Evolutionary conservation across 2,113 vertebrate genomes (phyloP).

Genomic region (Sapayoa aenigma): DNA sequence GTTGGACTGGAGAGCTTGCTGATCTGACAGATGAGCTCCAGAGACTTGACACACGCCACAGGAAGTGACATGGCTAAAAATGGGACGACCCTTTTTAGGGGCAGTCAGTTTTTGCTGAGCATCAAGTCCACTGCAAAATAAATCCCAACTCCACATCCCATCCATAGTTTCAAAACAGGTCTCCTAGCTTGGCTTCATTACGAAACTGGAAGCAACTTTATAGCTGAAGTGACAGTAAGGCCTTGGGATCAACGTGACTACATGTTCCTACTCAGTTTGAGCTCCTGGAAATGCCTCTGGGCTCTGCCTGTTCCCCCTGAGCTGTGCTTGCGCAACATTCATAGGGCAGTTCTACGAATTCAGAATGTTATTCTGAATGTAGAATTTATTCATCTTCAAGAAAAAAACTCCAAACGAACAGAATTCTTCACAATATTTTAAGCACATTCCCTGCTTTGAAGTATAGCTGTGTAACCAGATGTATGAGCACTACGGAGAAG

Average conservation of each 20-base stretch:
- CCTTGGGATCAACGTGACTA: not conserved
- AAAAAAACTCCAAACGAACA: not conserved
- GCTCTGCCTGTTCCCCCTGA: not conserved
- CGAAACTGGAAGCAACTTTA: not conserved
- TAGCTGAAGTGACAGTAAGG: not conserved
- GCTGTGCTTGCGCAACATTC: not conserved
- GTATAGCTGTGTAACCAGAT: not conserved
- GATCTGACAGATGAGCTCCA: not conserved
- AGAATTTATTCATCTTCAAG: not conserved
- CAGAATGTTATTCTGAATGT: not conserved
- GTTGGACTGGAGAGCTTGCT: not conserved
- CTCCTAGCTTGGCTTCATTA: not conserved
- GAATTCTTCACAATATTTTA: not conserved
- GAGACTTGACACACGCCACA: not conserved
- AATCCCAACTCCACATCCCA: not conserved
- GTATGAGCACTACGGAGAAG: not conserved
- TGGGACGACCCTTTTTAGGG: not conserved
- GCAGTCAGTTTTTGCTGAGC: not conserved
- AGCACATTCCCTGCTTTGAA: not conserved
- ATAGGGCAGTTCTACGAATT: not conserved
- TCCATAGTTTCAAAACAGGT: not conserved
- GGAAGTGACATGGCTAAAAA: not conserved
- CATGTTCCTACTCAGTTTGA: fast-evolving
- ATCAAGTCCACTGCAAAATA: not conserved
- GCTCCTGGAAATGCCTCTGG: not conserved